Percentiles rank a stretch among this genome's conserved stretches.
Conservation (phyloP, 2,113 vertebrate genomes). For the Hymenochirus boettgeri region DNA sequence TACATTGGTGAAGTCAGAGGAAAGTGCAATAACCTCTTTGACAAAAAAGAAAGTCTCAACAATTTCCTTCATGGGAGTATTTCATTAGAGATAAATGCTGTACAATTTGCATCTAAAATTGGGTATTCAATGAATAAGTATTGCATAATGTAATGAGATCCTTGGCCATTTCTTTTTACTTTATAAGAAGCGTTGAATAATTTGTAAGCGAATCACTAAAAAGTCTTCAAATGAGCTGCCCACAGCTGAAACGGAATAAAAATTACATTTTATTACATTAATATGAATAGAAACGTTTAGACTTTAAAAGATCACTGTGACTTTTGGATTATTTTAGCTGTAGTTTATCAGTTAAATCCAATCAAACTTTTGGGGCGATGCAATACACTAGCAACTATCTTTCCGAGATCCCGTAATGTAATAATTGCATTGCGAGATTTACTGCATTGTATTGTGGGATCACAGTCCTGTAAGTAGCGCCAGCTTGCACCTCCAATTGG, state of each 20-base stretch:
- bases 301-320: background rate
- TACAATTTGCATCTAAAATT: slow-evolving; percentile 81
- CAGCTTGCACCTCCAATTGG: no score
- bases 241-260: background rate
- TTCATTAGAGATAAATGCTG: slow-evolving; percentile 77
- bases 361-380: no score
- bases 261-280: background rate
- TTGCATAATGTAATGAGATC: slow-evolving; percentile 71
- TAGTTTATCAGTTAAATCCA: no score
- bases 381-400: no score
- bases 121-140: slow-evolving; percentile 51
- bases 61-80: slow-evolving; percentile 78
- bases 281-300: background rate
- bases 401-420: no score
- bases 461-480: no score
- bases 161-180: slow-evolving; percentile 51
- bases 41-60: slow-evolving; percentile 77
- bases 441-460: no score
- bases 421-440: no score
- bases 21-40: slow-evolving; percentile 60
- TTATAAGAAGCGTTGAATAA: slow-evolving; percentile 20
- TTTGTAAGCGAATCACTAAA: slow-evolving; percentile 29
- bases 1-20: slow-evolving; percentile 41
- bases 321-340: background rate
- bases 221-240: background rate